Evolutionary conservation across 2,888 invertebrate species (phyloP).

Genomic region (Nesidiocoris tenuis): DNA sequence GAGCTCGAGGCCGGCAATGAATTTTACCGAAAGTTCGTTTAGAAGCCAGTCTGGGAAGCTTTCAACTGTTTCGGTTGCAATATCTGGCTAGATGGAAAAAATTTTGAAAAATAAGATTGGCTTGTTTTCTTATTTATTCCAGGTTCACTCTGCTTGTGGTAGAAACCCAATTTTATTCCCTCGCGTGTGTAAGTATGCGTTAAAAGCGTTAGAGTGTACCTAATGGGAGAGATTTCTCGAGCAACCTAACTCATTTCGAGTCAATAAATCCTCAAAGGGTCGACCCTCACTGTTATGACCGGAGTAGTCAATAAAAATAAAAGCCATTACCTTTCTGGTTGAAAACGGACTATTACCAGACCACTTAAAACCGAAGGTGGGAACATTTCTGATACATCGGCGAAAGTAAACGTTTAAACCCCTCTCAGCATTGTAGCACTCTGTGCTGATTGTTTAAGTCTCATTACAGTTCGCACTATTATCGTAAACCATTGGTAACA

Average conservation of each 20-base stretch:
- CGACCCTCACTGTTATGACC: conserved; percentile 7
- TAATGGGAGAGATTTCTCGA: not conserved
- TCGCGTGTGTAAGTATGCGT: too few species aligned
- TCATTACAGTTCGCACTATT: too few species aligned
- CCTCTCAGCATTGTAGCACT: too few species aligned
- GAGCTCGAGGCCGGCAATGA: too few species aligned
- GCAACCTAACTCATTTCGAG: not conserved
- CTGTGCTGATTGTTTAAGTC: too few species aligned
- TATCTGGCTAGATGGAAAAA: not conserved
- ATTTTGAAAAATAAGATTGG: not conserved
- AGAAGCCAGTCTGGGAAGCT: not conserved
- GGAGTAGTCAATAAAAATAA: conserved; percentile 26
- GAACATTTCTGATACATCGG: too few species aligned
- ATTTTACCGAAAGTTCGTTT: not conserved
- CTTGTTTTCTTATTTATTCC: not conserved
- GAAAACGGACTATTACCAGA: conserved; percentile 12
- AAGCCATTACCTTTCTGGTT: not conserved
- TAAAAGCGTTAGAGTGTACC: not conserved
- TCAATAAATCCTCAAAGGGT: conserved; percentile 24
- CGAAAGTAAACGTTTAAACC: too few species aligned
- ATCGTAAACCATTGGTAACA: too few species aligned
- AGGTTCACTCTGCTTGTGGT: not conserved
- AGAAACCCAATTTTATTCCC: too few species aligned
- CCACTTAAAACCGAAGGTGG: too few species aligned
- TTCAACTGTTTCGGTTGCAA: not conserved